Percentiles rank a stretch among this genome's conserved stretches.
Evolutionary conservation across 2,113 vertebrate genomes (phyloP).

Genomic region (Lepus europaeus): DNA sequence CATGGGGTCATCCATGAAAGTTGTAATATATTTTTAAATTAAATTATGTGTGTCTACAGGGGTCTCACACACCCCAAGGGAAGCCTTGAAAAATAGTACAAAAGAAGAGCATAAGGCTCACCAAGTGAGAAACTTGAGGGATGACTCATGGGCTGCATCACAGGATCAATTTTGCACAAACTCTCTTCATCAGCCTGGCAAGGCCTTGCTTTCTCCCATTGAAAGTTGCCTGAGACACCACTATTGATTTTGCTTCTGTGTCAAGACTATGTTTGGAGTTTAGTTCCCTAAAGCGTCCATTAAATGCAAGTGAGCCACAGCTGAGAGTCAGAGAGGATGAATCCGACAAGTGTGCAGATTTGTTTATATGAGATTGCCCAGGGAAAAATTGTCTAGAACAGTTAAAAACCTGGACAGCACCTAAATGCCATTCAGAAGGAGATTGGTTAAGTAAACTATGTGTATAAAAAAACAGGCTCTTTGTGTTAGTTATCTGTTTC

Average conservation of each 20-base stretch:
- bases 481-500: neutral
- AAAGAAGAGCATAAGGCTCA: neutral
- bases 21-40: neutral
- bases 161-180: neutral
- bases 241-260: neutral
- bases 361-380: neutral
- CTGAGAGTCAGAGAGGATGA: neutral
- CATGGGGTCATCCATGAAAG: neutral
- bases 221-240: neutral
- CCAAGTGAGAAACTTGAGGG: neutral
- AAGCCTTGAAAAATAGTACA: neutral
- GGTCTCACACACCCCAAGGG: neutral
- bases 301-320: neutral
- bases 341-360: neutral
- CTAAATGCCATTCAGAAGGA: neutral
- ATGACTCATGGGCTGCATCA: neutral
- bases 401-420: neutral
- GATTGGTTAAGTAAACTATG: neutral
- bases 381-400: neutral
- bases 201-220: neutral
- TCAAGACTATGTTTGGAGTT: constrained; percentile 1
- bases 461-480: rapidly evolving
- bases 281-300: neutral
- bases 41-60: neutral
- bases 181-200: no score